Base-by-base conservation (phyloP, 2,888 invertebrate species). In the Melangyna quadrimaculata region DNA sequence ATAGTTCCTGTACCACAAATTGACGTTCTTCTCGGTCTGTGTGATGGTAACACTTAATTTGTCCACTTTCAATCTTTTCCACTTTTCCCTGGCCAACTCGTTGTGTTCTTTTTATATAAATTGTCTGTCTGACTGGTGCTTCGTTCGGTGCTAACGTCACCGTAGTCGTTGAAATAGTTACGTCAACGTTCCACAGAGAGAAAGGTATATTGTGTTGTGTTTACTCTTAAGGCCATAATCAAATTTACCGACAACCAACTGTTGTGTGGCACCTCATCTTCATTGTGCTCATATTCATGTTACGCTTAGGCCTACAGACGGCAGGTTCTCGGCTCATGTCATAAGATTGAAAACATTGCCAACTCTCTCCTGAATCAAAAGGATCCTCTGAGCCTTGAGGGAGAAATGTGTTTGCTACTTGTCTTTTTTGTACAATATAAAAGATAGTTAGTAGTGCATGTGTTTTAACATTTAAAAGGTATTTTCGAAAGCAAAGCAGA, bases 11-110 rank as follows among this genome's bases (percentile, higher is more conserved):
- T 29, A 29, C 79, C 84, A 43, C 79, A 84, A 79, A 84, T 84
- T 79, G 84, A 79, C 84, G 75, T 55, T 37, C 79, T 84, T 19
- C 71, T 84, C 57, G 75, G 84, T 79, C 61, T 79, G 43, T 27
- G 75, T 22, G 84, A 79, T 72, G 84, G 84, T 72, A 79, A 61
- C 84, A 72, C 79, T 84, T 72, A 75, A 37, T 48, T 29, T 75
- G 72, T 69, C 61, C 67, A 74, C 74, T 84, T 74, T 84, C 69
- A 70, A 74, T 79, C 67, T 79, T 73, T 78, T 48, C 17, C 61
- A 53, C 73, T 83, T 84, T 67, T 75, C 59, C 51, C 65, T 55
- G 35, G 70, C 43, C 45, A 57, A 43, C 43, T 43, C 19, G 3
- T 35, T 57, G 35, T 17, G 1, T 35, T 29, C 32, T 61, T 45